A percentile compares a stretch with the other conserved stretches of the same genome.
Conservation (phyloP, 35 echinoderm and acorn worm species). For the Apostichopus parvimensis region DNA sequence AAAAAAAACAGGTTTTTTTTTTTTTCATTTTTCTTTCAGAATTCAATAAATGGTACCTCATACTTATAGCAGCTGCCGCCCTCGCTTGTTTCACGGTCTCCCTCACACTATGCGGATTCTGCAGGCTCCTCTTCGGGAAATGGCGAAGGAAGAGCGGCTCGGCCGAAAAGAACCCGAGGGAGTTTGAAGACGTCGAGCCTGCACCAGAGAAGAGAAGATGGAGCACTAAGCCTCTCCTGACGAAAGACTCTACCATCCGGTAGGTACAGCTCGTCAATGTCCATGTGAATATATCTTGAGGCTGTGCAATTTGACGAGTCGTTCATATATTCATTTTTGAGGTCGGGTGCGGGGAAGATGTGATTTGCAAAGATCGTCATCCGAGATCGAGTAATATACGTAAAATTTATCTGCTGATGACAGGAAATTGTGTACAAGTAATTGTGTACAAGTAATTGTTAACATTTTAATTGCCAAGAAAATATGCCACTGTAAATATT, state of each 20-base stretch:
- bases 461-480: too few relatives aligned
- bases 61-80: background rate
- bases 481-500: too few relatives aligned
- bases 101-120: constrained; percentile 28
- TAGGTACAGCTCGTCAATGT: background rate
- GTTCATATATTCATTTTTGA: too few relatives aligned
- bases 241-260: constrained; percentile 37
- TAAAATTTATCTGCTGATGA: too few relatives aligned
- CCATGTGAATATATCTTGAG: background rate
- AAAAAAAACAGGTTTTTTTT: background rate
- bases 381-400: too few relatives aligned
- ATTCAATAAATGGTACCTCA: constrained; percentile 6
- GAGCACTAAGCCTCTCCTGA: constrained; percentile 33
- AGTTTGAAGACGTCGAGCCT: constrained; percentile 30
- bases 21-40: background rate
- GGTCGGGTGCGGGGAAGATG: too few relatives aligned
- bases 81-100: constrained; percentile 29
- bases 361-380: too few relatives aligned
- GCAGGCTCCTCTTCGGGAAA: constrained; percentile 11
- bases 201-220: constrained; percentile 17
- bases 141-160: background rate
- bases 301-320: too few relatives aligned
- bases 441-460: too few relatives aligned
- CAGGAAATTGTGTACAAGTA: too few relatives aligned
- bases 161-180: background rate